Evolutionary conservation across 2,113 vertebrate genomes (phyloP), one percentile per base, ranked within the genome.

Genomic region (Malurus alboscapulatus): DNA sequence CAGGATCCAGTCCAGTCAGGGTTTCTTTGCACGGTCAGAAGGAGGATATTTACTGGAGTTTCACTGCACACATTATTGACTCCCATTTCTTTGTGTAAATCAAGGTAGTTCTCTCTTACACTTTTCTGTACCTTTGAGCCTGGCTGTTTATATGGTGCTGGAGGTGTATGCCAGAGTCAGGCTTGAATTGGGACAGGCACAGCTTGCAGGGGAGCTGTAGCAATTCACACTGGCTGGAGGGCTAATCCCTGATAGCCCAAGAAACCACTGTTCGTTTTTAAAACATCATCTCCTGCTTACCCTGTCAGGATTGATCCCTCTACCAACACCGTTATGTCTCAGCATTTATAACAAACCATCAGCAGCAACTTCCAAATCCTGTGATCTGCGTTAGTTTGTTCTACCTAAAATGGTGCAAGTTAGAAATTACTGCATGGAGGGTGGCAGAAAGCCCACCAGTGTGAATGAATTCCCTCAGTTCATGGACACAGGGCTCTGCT

Each of bases 311-410:
- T 83, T 79, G 76, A 24, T 51, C 42, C 10, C 17, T 57, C 54
- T 82, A 12, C n/a, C 62, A 55, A 8, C 2, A 1, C 36, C 3
- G 0, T 61, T 36, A 1, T 58, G 24, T 32, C 34, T 69, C 50
- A 65, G 27, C 22, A 17, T 76, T 68, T 73, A 12, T 14, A 65
- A 26, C 29, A 38, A 44, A 24, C n/a, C 32, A 10, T 30, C 17
- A 42, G 15, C 44, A 8, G 76, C 51, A n/a, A 55, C 58, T 68
- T 67, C 48, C 27, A 51, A 5, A 53, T 58, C 38, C 61, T 4
- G 1, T 29, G 8, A 12, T 59, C 34, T 40, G 24, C 8, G 1
- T 32, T 50, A 25, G 42, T 34, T 61, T 66, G 16, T 69, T 61
- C 47, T 17, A 7, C 14, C 4, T 69, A 14, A 53, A 55, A 8